Percentiles rank a stretch among this genome's conserved stretches.
phyloP scores from a whole-genome alignment of 53 echinoderm and acorn worm genomes.

The Paracentrotus lividus region DNA sequence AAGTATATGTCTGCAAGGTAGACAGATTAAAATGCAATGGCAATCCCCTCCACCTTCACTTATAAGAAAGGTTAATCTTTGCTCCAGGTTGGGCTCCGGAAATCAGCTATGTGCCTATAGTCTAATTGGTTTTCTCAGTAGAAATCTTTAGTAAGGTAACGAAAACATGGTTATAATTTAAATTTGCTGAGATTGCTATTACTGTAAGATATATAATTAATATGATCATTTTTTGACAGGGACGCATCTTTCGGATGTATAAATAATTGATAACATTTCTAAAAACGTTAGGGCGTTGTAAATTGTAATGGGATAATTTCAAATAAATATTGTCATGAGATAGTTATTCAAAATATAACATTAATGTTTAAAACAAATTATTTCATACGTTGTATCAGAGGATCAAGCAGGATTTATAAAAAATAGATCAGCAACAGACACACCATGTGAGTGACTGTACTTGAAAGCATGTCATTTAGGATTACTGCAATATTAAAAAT shows the following conservation, averaged over 20 bases:
- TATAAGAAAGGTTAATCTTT: slow-evolving; percentile 2
- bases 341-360: no score
- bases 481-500: no score
- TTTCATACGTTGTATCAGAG: no score
- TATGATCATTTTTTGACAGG: neutral
- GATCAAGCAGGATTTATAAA: no score
- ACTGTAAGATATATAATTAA: neutral
- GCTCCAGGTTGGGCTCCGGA: neutral
- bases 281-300: no score
- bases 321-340: no score
- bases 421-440: no score
- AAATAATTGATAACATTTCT: no score
- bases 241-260: neutral
- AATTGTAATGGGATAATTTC: no score
- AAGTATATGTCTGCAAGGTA: neutral
- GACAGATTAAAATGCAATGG: neutral
- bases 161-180: neutral
- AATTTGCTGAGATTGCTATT: neutral
- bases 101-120: neutral
- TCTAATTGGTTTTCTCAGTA: neutral
- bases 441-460: no score
- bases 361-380: no score
- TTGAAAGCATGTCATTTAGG: no score
- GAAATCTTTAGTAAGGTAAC: neutral
- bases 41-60: neutral